Evolutionary conservation across 2,888 invertebrate genomes (phyloP).

Genomic region (Congeria kusceri): DNA sequence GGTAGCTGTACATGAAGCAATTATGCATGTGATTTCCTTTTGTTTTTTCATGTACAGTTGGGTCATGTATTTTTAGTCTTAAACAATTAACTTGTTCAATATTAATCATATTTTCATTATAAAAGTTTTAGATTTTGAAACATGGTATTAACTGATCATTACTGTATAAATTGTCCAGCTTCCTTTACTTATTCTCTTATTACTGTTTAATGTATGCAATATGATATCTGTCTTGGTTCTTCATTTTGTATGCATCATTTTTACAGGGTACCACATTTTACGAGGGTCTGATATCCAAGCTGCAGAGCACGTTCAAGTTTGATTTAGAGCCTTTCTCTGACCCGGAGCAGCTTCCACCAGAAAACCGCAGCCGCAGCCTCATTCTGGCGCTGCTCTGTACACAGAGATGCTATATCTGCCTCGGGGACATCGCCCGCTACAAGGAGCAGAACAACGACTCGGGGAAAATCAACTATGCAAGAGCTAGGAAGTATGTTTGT

Average conservation of each 20-base stretch:
- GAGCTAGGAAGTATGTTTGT: constrained; percentile 89
- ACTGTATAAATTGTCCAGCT: too few species aligned
- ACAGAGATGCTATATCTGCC: constrained; percentile 94
- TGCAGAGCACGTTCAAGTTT: constrained; percentile 92
- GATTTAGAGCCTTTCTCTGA: constrained; percentile 87
- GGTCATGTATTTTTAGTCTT: too few species aligned
- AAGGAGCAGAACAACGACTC: constrained; percentile 93
- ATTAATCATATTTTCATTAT: too few species aligned
- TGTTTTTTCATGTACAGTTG: too few species aligned
- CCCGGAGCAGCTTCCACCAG: constrained; percentile 75
- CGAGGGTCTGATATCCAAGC: constrained; percentile 90
- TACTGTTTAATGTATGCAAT: too few species aligned
- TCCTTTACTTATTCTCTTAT: too few species aligned
- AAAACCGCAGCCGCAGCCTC: constrained; percentile 87
- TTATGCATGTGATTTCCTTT: too few species aligned
- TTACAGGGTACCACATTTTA: constrained; percentile 88
- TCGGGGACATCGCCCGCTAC: constrained; percentile 97
- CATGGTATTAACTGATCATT: too few species aligned
- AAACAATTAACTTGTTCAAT: too few species aligned
- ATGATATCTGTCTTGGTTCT: too few species aligned
- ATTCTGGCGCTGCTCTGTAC: constrained; percentile 93
- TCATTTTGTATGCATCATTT: not conserved
- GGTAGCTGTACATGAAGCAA: too few species aligned
- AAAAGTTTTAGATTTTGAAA: too few species aligned
- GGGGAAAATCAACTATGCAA: constrained; percentile 90